Evolutionary conservation across 1,140 invertebrate genomes (phyloP), one percentile per base, ranked within the genome.

Genomic region (Heliothis subflexa): DNA sequence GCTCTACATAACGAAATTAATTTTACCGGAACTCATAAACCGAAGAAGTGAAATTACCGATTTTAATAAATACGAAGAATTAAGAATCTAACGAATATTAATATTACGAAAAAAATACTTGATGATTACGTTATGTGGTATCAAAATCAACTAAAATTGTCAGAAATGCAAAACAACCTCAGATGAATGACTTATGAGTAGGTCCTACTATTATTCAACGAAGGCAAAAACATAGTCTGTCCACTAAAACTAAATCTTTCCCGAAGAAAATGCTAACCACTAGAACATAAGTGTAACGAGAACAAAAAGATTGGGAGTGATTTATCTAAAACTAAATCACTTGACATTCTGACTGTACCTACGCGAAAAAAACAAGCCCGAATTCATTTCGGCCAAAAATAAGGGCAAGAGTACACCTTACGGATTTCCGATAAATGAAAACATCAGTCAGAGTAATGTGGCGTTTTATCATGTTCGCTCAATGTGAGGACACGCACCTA

Each of bases 391-490:
- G 16, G 55, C 28, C 45, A 50, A 47, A 62, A 74, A 75, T 75
- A 25, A 62, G 57, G 12, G 57, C 57, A 50, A 62, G 55, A 50
- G 47, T 28, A 75, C 72, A 75, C 72, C 57, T 75, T 40, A 62
- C 72, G 57, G 54, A 62, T 75, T 64, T 54, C 62, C 72, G 66
- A 78, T 78, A 72, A 45, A 71, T 61, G 68, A 71, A 71, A 78
- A 50, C 64, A 78, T 78, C 66, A 80, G 49, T 80, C 64, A 76
- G 40, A 11, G 18, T 80, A 80, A 78, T 78, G 66, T 16, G 66
- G 13, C 55, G 9, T 11, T 78, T 47, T 61, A 78, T 78, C 76
- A 71, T 78, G 66, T 78, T 71, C 76, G 16, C 55, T 16, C 21
- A n/a, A 62, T 59, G 76, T 78, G 68, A 71, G 54, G 64, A 70